A percentile compares a stretch with the other conserved stretches of the same genome.
phyloP scores from a whole-genome alignment of 2,888 invertebrate genomes.

The Hedya salicella region DNA sequence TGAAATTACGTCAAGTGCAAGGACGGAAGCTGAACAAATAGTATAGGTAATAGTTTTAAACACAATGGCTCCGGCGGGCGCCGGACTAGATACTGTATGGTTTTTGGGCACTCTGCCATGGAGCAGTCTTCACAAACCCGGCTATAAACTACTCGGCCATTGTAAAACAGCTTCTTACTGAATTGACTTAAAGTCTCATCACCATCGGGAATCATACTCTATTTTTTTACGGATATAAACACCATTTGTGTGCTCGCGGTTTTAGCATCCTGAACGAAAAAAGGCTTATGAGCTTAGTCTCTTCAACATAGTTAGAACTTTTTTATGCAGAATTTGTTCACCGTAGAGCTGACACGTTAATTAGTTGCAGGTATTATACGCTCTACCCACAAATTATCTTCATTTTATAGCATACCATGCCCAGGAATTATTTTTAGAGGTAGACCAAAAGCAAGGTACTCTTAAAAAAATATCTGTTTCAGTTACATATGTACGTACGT shows the following conservation, averaged over 20 bases:
- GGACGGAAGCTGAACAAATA: constrained; percentile 47
- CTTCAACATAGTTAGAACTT: neutral
- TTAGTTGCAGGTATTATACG: constrained; percentile 2
- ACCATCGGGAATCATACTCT: no score
- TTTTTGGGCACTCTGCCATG: constrained; percentile 57
- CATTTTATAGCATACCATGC: neutral
- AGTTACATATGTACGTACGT: no score
- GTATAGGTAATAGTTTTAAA: neutral
- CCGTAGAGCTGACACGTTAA: constrained; percentile 2
- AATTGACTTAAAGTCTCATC: constrained; percentile 5
- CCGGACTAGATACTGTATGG: constrained; percentile 49
- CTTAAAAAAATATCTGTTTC: no score
- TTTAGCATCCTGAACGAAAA: neutral
- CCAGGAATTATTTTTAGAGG: no score
- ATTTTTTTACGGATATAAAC: constrained; percentile 22
- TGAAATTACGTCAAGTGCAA: constrained; percentile 58
- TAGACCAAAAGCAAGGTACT: no score
- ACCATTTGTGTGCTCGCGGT: constrained; percentile 9
- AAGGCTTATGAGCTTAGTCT: constrained; percentile 11
- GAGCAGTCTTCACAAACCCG: constrained; percentile 38
- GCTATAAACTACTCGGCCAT: constrained; percentile 7
- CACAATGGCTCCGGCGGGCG: constrained; percentile 44
- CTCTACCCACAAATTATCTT: constrained; percentile 15
- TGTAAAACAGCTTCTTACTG: constrained; percentile 4
- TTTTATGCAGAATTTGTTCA: neutral